phyloP scores from a whole-genome alignment of 1,140 invertebrate genomes.

The Polypedilum vanderplanki region DNA sequence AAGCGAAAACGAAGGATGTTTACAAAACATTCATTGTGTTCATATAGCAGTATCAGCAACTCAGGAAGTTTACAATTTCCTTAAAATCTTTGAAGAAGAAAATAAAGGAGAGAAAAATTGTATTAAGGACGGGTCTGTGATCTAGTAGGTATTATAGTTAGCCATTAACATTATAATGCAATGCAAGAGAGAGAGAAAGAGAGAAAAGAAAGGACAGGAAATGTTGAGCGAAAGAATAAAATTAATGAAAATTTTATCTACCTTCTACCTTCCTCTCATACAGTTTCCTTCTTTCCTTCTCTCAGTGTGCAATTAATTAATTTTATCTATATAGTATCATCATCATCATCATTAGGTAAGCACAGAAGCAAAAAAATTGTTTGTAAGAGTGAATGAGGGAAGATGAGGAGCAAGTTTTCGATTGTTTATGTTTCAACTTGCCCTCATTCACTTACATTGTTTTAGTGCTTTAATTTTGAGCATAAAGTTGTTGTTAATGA shows the following conservation, averaged over 20 bases:
- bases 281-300: background rate
- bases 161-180: background rate
- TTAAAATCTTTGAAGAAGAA: background rate
- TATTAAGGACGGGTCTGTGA: background rate
- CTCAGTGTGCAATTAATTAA: slow-evolving; percentile 7
- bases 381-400: background rate
- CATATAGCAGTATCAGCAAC: background rate
- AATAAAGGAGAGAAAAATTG: too few relatives aligned
- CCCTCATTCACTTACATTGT: background rate
- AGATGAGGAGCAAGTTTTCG: background rate
- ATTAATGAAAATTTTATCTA: slow-evolving; percentile 28
- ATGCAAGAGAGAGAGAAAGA: background rate
- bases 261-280: background rate
- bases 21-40: background rate
- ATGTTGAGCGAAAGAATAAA: background rate
- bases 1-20: background rate
- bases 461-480: background rate
- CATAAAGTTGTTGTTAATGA: too few relatives aligned
- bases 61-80: background rate
- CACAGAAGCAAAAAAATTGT: background rate
- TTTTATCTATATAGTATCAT: slow-evolving; percentile 25
- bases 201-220: slow-evolving; percentile 2
- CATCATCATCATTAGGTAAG: slow-evolving; percentile 24
- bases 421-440: background rate
- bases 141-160: background rate